A percentile compares a stretch with the other conserved stretches of the same genome.
Conservation (phyloP, 2,888 invertebrate species). For the Melipona beecheii region DNA sequence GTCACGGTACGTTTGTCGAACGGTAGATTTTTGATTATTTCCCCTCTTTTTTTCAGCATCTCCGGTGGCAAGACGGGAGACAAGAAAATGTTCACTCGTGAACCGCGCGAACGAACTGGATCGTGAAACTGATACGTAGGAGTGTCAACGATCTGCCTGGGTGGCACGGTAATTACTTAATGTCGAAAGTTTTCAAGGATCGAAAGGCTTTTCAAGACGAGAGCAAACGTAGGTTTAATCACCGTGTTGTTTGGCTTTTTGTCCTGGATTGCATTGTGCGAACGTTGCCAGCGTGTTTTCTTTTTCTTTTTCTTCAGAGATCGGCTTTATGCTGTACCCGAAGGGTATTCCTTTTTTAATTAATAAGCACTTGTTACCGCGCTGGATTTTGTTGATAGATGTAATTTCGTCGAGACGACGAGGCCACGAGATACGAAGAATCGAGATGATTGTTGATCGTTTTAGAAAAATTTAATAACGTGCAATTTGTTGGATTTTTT, state of each 20-base stretch:
- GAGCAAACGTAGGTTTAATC: background rate
- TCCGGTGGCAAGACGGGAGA: background rate
- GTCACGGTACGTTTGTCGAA: background rate
- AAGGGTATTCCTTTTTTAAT: background rate
- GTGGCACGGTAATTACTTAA: constrained; percentile 44
- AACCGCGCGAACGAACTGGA: background rate
- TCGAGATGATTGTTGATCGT: background rate
- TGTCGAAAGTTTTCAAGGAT: constrained; percentile 15
- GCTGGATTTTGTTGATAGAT: background rate
- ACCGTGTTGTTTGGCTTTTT: background rate
- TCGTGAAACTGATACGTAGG: constrained; percentile 12
- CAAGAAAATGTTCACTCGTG: background rate
- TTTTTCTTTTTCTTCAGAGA: background rate
- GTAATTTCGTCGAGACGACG: background rate
- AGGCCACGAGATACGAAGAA: background rate
- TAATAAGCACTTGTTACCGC: background rate
- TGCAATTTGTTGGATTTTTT: background rate
- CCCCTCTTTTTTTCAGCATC: background rate
- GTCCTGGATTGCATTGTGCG: background rate
- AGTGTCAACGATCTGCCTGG: constrained; percentile 39
- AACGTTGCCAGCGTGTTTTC: background rate
- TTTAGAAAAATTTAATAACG: background rate
- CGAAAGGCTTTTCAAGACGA: constrained; percentile 23
- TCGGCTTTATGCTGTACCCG: background rate
- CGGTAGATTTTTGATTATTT: background rate